Evolutionary conservation across 2,797 vertebrate genomes (phyloP).

Genomic region (Hippocampus kuda): DNA sequence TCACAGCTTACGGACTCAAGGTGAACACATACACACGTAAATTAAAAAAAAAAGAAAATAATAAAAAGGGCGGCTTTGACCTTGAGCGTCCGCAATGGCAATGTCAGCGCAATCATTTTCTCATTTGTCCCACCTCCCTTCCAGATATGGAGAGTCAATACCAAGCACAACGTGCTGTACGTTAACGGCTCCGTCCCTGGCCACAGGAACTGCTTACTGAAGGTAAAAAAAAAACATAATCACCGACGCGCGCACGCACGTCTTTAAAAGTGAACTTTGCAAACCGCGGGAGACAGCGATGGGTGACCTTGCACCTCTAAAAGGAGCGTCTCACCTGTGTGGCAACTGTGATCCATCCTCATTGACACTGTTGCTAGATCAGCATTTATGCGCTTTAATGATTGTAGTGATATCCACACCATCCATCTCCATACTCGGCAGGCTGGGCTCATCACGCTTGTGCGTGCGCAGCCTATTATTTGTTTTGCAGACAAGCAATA

Average conservation of each 20-base stretch:
- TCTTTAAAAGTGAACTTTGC: slow-evolving; percentile 10
- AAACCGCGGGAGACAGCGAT: slow-evolving; percentile 33
- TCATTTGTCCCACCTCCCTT: slow-evolving; percentile 19
- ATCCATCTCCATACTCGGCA: slow-evolving; percentile 38
- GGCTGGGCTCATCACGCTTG: slow-evolving; percentile 16
- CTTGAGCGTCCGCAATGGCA: slow-evolving; percentile 23
- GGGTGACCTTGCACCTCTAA: slow-evolving; percentile 51
- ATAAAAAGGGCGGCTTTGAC: not conserved
- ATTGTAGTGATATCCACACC: slow-evolving; percentile 43
- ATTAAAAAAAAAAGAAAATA: not conserved
- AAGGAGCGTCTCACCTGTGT: slow-evolving; percentile 33
- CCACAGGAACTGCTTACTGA: slow-evolving; percentile 85
- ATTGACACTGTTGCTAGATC: slow-evolving; percentile 43
- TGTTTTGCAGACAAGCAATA: slow-evolving; percentile 44
- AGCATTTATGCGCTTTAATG: slow-evolving; percentile 37
- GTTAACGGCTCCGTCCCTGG: slow-evolving; percentile 88
- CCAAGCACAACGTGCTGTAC: slow-evolving; percentile 82
- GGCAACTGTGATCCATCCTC: slow-evolving; percentile 47
- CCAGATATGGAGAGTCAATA: slow-evolving; percentile 93
- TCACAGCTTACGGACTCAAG: slow-evolving; percentile 79
- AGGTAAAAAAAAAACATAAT: slow-evolving; percentile 66
- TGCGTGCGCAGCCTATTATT: slow-evolving; percentile 29
- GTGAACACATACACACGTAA: slow-evolving; percentile 45
- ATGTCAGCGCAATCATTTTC: slow-evolving; percentile 25
- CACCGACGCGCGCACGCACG: slow-evolving; percentile 6